phyloP scores from a whole-genome alignment of 2,113 vertebrate genomes.

The Otis tarda region DNA sequence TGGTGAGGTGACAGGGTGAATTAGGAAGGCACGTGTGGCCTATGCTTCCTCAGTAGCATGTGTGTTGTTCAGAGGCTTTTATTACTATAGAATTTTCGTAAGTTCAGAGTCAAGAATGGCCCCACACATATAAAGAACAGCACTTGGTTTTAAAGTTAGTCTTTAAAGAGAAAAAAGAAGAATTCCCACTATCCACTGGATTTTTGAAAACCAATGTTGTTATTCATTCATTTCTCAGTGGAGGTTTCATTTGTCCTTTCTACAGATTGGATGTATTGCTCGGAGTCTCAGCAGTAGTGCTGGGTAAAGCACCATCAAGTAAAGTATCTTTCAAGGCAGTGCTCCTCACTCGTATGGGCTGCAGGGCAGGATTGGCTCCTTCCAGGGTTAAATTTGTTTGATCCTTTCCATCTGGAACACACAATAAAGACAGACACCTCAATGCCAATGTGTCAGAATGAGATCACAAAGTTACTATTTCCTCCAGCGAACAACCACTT shows the following conservation, averaged over 20 bases:
- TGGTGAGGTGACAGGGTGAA: neutral
- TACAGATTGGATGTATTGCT: neutral
- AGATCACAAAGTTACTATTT: neutral
- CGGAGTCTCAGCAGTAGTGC: neutral
- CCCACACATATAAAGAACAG: neutral
- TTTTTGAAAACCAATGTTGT: neutral
- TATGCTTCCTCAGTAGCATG: neutral
- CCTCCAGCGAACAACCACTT: neutral
- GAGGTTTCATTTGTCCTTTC: neutral
- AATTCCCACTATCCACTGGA: neutral
- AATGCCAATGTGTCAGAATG: neutral
- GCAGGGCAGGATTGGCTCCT: slow-evolving; percentile 64
- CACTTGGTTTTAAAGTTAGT: neutral
- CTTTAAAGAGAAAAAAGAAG: neutral
- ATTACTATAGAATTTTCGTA: neutral
- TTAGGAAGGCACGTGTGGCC: neutral
- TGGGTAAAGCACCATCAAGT: neutral
- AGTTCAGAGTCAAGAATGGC: neutral
- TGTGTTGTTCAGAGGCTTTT: neutral
- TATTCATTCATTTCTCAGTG: neutral
- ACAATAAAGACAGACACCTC: slow-evolving; percentile 38
- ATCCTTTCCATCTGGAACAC: slow-evolving; percentile 64
- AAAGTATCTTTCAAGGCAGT: slow-evolving; percentile 40
- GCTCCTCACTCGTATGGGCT: slow-evolving; percentile 70
- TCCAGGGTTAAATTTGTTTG: slow-evolving; percentile 26